Evolutionary conservation across 2,888 invertebrate genomes (phyloP), one percentile per base, ranked within the genome.

Genomic region (Hirtodrosophila duncani): DNA sequence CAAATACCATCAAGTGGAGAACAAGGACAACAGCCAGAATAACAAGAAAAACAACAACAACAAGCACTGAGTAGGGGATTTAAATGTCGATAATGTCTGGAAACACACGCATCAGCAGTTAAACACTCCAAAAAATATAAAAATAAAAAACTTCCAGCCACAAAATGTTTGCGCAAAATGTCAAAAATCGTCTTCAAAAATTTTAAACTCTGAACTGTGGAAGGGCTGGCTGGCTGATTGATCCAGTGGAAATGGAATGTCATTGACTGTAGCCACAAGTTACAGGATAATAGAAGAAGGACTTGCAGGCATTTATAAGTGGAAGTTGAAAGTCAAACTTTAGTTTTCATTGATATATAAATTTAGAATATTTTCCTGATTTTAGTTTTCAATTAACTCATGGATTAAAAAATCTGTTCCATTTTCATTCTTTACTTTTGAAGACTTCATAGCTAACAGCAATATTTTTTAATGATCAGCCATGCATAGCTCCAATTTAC

Each of bases 41-140:
- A 21, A 42, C 31, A 60, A 51, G 60, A 44, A 57, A 49, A 61
- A 55, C n/a, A n/a, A n/a, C n/a, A n/a, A n/a, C n/a, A n/a, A n/a
- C n/a, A n/a, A n/a, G 45, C 58, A 9, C 37, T 33, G 49, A 67
- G 64, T 55, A 56, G 49, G 59, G 77, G 80, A 75, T 79, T 79
- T 75, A 82, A 81, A 81, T 81, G 82, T 80, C 80, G 80, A 81
- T 80, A 79, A 77, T 71, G 65, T 79, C 51, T 55, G 68, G 68
- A 66, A 74, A 80, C 70, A 77, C 57, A 64, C 51, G 24, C 23
- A 8, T n/a, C 6, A 6, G 8, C 23, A 37, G 23, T 9, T 14
- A 26, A 8, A 13, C 31, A 31, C 38, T 9, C 17, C 2, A 8
- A 24, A n/a, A n/a, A n/a, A n/a, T n/a, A n/a, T n/a, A n/a, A n/a